phyloP scores from a whole-genome alignment of 2,888 invertebrate genomes.

The Homarus gammarus region DNA sequence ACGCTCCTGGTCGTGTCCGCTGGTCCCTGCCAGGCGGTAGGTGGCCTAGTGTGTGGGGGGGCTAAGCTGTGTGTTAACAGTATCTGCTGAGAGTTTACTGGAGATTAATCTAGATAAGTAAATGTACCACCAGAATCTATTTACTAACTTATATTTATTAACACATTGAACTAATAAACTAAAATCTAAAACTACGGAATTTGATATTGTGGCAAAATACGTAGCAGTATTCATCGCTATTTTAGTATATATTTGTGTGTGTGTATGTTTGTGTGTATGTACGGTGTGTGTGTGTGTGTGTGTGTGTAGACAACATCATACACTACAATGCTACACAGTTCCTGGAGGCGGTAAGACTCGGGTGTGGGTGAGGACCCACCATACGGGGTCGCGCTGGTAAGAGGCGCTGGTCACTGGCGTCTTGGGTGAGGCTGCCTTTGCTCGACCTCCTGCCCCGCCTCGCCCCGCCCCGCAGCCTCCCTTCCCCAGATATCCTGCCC shows the following conservation, averaged over 20 bases:
- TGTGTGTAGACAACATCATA: too few species aligned
- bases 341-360: too few species aligned
- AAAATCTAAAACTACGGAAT: too few species aligned
- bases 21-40: constrained; percentile 46
- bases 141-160: not conserved
- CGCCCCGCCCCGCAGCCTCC: constrained; percentile 33
- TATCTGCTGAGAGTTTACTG: not conserved
- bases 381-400: constrained; percentile 49
- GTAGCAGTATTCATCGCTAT: too few species aligned
- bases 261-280: too few species aligned
- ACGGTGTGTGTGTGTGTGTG: too few species aligned
- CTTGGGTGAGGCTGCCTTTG: constrained; percentile 22
- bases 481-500: constrained; percentile 21
- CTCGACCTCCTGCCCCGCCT: constrained; percentile 27
- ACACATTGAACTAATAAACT: too few species aligned
- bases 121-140: not conserved
- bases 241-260: too few species aligned
- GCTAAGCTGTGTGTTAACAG: not conserved
- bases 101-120: not conserved
- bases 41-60: constrained; percentile 14
- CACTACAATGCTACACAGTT: too few species aligned
- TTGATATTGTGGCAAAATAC: too few species aligned
- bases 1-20: constrained; percentile 37
- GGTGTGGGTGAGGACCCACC: constrained; percentile 1
- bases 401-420: constrained; percentile 30